Evolutionary conservation across 2,113 vertebrate genomes (phyloP), one percentile per base, ranked within the genome.

Genomic region (Aythya baeri): DNA sequence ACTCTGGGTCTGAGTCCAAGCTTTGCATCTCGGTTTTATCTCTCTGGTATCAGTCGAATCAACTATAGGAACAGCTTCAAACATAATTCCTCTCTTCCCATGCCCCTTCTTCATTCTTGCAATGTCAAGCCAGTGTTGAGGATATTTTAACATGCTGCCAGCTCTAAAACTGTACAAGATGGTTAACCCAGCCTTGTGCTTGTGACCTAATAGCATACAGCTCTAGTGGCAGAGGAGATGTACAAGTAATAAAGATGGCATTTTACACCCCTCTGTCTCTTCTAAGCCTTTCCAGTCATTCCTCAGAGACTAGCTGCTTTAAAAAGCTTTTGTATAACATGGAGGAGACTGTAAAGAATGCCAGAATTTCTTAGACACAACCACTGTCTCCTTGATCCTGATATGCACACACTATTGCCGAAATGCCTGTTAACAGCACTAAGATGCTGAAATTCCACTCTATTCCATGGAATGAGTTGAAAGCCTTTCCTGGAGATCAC

Each of bases 21-120:
- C 75, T 80, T 85, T 74, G 55, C 83, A 74, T 93, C 38, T 75
- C 44, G 31, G 72, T 58, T 54, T 75, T 95, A 94, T 96, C 94
- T 95, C 13, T 57, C 77, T 57, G 41, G 25, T 57, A 61, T 59
- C 86, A 81, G 52, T 58, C 87, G 86, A 82, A 88, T 74, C 73
- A 81, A 52, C 55, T 68, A 31, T 41, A 78, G 67, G 58, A 80
- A 74, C 50, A 54, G 41, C 62, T 93, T 95, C 86, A 67, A 43
- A 58, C 43, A 71, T 27, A 89, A 94, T 68, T 43, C 65, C 11
- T 58, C 23, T 76, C 84, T 95, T 85, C 84, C 92, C 59, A 71
- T 79, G 77, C 71, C 57, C 86, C 22, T 71, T 87, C 43, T 83
- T 89, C 90, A 75, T 83, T 94, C 70, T 34, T 95, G 70, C 50